Conservation (phyloP, 2,113 vertebrate genomes). For the Lagopus leucura region DNA sequence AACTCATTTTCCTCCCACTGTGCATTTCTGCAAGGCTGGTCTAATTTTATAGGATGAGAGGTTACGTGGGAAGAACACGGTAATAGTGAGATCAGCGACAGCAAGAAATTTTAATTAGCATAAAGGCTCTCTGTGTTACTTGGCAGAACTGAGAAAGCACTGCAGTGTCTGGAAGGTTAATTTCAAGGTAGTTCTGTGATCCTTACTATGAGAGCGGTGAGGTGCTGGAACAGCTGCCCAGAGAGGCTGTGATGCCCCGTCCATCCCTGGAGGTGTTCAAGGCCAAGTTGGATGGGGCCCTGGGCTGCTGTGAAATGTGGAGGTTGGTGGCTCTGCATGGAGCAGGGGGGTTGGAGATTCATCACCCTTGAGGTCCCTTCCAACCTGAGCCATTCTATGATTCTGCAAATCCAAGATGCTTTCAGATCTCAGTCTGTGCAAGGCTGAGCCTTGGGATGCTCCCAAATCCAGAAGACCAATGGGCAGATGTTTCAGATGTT, state of each 20-base stretch:
- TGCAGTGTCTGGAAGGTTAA: background rate
- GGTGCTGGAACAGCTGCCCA: too few relatives aligned
- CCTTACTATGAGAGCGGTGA: background rate
- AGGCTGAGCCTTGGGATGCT: background rate
- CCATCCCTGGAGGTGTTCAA: too few relatives aligned
- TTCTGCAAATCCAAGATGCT: background rate
- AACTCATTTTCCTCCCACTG: conserved; percentile 2
- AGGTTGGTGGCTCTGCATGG: too few relatives aligned
- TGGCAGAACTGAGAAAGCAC: background rate
- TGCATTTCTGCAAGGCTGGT: background rate
- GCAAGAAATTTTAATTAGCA: background rate
- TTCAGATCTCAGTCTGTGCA: background rate
- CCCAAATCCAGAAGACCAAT: background rate
- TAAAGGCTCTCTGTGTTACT: background rate
- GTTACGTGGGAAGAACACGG: background rate
- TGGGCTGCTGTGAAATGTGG: too few relatives aligned
- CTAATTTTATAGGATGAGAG: conserved; percentile 20
- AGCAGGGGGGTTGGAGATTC: too few relatives aligned
- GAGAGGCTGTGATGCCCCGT: too few relatives aligned
- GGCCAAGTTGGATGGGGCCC: too few relatives aligned
- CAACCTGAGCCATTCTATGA: too few relatives aligned
- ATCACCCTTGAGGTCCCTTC: too few relatives aligned
- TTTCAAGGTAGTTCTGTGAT: background rate
- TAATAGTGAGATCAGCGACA: background rate
- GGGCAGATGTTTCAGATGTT: rapidly evolving